Base-by-base conservation (phyloP, 2,888 invertebrate genomes). In the Dinocampus coccinellae region DNA sequence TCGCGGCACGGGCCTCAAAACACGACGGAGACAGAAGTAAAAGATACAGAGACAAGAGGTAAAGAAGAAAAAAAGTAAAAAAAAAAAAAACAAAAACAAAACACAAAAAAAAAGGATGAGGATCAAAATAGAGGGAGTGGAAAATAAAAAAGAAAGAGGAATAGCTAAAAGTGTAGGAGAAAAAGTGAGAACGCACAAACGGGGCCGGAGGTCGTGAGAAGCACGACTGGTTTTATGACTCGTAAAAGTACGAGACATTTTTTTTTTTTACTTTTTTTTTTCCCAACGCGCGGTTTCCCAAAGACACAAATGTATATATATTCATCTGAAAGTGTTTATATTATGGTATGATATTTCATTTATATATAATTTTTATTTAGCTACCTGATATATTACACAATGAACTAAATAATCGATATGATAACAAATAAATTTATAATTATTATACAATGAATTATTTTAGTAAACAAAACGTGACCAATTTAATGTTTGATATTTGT, bases 201-300 rank as follows among this genome's bases (percentile, higher is more conserved):
- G 81, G 79, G 80, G 76, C 75, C 76, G 53, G 76, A 81, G 79
- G 77, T 83, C 81, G 83, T 82, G 86, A 86, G 84, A 84, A 82
- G 84, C 85, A 83, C 82, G 84, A 82, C 77, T 82, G 81, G 79
- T 82, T 87, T 87, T 87, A 87, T 83, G 85, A 86, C 84, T 87
- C 86, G 83, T 86, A 86, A 87, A 87, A 83, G 81, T 81, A 81
- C 77, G 79, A 81, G 81, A 83, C 82, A 80, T 81, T 80, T 81
- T n/a, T n/a, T n/a, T n/a, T n/a, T n/a, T n/a, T n/a, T n/a, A n/a
- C n/a, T n/a, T n/a, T n/a, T n/a, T n/a, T n/a, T n/a, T n/a, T n/a
- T n/a, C n/a, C n/a, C 78, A 64, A 68, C 70, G 42, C 73, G 65
- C 52, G 64, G 60, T 69, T 66, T 70, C 65, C 62, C 70, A 22